Evolutionary conservation across 2,113 vertebrate genomes (phyloP), one percentile per base, ranked within the genome.

Genomic region (Phaetusa simplex): DNA sequence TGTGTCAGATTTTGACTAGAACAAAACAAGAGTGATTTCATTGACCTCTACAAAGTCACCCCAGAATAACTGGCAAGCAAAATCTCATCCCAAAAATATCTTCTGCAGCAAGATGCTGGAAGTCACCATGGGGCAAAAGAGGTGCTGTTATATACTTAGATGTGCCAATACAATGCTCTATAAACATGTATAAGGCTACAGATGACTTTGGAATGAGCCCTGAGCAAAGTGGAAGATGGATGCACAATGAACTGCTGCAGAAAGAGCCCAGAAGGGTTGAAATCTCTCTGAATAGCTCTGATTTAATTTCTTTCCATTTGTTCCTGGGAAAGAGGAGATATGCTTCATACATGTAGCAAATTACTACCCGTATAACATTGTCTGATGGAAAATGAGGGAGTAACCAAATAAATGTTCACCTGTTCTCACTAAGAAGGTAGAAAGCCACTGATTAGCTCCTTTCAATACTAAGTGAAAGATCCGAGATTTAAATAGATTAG

Each of bases 31-130:
- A 95, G 7, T n/a, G 64, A 90, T 89, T 78, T 59, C 49, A 45
- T 64, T 87, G 84, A 94, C 90, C 70, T 95, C 93, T 90, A n/a
- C 49, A 93, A 96, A 89, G 92, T 90, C 92, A 90, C 59, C 15
- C 18, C 36, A 81, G 47, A 82, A 89, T 43, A 92, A 88, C 18
- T 26, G 55, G 42, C 38, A 86, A 76, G 34, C 13, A 91, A 77
- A 70, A 70, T 78, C 50, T 78, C 20, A 7, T 87, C 52, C 80
- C 72, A 34, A 88, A 94, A 67, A 78, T 81, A 95, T 43, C 10
- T 73, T 92, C 69, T 93, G 19, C 59, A 86, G 27, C 6, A 83
- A 86, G 67, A 66, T 80, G 14, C 26, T 92, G 47, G 55, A 92
- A 95, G 53, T 78, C 71, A 92, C 64, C 11, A 53, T 49, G 14